phyloP scores from a whole-genome alignment of 2,888 invertebrate species.

The Drosophila acutilabella region DNA sequence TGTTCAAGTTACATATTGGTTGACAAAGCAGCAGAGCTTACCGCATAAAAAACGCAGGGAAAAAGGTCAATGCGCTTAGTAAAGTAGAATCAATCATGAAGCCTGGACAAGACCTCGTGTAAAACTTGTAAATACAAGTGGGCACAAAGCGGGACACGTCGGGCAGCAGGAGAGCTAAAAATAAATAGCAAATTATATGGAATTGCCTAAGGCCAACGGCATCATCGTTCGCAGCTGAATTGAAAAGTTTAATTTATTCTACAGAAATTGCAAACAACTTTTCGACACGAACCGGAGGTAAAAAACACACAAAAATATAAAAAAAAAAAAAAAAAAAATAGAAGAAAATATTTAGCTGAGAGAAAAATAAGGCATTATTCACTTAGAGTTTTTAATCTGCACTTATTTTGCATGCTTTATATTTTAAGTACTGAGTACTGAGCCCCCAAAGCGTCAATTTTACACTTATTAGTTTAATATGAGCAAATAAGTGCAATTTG shows the following conservation, averaged over 20 bases:
- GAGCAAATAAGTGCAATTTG: constrained; percentile 8
- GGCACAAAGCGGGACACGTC: neutral
- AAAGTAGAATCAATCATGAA: constrained; percentile 54
- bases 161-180: constrained; percentile 45
- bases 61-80: constrained; percentile 64
- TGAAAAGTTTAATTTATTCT: constrained; percentile 51
- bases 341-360: neutral
- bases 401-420: constrained; percentile 20
- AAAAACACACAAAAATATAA: neutral
- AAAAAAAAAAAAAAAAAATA: neutral
- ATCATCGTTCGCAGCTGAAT: constrained; percentile 8
- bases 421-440: constrained; percentile 5
- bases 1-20: neutral
- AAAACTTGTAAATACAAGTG: constrained; percentile 8
- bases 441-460: constrained; percentile 17
- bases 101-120: constrained; percentile 28
- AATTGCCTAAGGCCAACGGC: constrained; percentile 29
- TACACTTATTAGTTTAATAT: constrained; percentile 23
- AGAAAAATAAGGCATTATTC: constrained; percentile 20
- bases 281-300: constrained; percentile 14
- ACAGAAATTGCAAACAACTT: constrained; percentile 27
- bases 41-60: neutral
- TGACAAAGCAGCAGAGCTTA: neutral
- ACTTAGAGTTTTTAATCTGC: constrained; percentile 20
- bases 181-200: constrained; percentile 58